A percentile compares a stretch with the other conserved stretches of the same genome.
phyloP scores from a whole-genome alignment of 2,113 vertebrate genomes.

The Orthonyx spaldingii region DNA sequence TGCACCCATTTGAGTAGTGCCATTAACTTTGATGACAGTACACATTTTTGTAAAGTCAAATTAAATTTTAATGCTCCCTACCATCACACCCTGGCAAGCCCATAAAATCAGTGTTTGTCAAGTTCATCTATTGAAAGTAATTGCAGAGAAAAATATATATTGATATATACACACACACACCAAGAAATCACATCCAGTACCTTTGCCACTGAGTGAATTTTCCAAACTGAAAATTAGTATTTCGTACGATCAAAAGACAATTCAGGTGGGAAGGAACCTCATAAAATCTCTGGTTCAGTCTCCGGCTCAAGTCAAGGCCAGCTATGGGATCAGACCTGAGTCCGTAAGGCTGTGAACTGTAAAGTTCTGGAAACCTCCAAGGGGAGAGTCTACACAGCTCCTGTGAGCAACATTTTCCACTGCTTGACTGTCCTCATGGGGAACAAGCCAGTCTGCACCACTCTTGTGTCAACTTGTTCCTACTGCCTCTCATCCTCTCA shows the following conservation, averaged over 20 bases:
- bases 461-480: background rate
- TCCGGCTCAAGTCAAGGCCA: background rate
- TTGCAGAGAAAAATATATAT: background rate
- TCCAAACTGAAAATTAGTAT: background rate
- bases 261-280: background rate
- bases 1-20: background rate
- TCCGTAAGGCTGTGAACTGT: background rate
- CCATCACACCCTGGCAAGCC: background rate
- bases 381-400: background rate
- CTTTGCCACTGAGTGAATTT: background rate
- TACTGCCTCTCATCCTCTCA: background rate
- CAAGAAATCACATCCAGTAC: background rate
- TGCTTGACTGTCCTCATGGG: background rate
- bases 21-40: background rate
- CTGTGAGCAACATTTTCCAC: background rate
- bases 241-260: background rate
- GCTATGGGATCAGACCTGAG: background rate
- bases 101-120: background rate
- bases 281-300: background rate
- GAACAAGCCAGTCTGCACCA: background rate
- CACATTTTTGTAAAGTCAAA: background rate
- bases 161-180: background rate
- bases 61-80: background rate
- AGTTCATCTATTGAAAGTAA: background rate
- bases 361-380: background rate